Evolutionary conservation across 1,140 invertebrate genomes (phyloP).

Genomic region (Cylas formicarius): DNA sequence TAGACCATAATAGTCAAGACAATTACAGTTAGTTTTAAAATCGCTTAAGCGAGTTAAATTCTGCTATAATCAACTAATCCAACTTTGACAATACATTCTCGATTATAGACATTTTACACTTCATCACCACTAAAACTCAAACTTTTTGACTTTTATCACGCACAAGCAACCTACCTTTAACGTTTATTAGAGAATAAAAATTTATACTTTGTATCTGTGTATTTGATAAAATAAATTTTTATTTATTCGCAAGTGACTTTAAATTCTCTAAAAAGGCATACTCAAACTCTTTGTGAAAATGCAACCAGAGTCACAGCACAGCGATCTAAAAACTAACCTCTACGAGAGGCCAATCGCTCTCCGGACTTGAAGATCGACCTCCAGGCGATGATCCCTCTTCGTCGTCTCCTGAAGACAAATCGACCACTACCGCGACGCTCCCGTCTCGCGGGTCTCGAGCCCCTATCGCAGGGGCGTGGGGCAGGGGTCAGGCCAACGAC

Average conservation of each 20-base stretch:
- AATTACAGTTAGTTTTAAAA: too few relatives aligned
- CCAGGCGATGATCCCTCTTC: conserved; percentile 19
- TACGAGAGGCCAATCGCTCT: conserved; percentile 39
- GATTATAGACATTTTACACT: too few relatives aligned
- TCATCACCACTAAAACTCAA: too few relatives aligned
- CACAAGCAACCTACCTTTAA: too few relatives aligned
- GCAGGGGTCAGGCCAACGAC: conserved; percentile 57
- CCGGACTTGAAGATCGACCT: conserved; percentile 32
- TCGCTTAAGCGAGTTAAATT: too few relatives aligned
- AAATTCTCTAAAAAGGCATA: conserved; percentile 5
- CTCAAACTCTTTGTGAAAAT: neutral
- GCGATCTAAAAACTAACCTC: conserved; percentile 24
- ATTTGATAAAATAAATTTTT: too few relatives aligned
- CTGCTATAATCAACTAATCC: too few relatives aligned
- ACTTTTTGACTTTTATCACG: too few relatives aligned
- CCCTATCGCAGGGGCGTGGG: conserved; percentile 34
- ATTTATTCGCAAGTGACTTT: neutral
- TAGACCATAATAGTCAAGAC: too few relatives aligned
- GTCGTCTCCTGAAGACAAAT: conserved; percentile 18
- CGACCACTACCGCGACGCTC: conserved; percentile 19
- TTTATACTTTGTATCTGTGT: too few relatives aligned
- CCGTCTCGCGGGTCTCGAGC: conserved; percentile 24
- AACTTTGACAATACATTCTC: too few relatives aligned
- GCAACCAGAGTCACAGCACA: neutral
- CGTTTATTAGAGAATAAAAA: too few relatives aligned